Percentiles rank a stretch among this genome's conserved stretches.
These are phyloP conservation scores for Colletes gigas DNA, from an alignment of 1,140 invertebrate species.

Conservation along the genomic window DNA sequence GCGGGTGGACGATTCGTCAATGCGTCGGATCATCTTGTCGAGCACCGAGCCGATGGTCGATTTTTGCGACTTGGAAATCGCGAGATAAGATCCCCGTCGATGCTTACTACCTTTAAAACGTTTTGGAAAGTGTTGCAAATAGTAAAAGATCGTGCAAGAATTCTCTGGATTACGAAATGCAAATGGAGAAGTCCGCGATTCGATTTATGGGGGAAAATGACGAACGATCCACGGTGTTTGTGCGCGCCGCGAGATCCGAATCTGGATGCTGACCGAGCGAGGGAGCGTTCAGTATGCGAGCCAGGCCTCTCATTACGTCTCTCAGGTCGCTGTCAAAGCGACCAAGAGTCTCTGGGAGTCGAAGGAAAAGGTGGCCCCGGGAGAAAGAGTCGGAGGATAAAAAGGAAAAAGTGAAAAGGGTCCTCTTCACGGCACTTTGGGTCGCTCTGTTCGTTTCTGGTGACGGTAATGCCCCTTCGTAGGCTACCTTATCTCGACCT, in stretches of 20 bases:
- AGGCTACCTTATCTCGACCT: slow-evolving; percentile 61
- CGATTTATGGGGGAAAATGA: slow-evolving; percentile 54
- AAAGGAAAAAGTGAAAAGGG: slow-evolving; percentile 15
- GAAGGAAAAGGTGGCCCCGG: not conserved
- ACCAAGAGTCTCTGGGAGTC: not conserved
- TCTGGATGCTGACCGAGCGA: slow-evolving; percentile 41
- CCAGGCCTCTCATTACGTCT: slow-evolving; percentile 52
- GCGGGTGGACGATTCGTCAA: not conserved
- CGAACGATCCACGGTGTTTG: slow-evolving; percentile 50
- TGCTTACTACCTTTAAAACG: no score
- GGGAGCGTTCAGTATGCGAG: slow-evolving; percentile 54
- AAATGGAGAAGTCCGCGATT: not conserved
- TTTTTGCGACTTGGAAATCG: no score
- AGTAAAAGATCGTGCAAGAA: no score
- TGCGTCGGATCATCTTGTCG: no score
- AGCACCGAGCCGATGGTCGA: no score
- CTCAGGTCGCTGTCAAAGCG: slow-evolving; percentile 49
- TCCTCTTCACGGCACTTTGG: slow-evolving; percentile 15
- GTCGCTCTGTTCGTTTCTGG: slow-evolving; percentile 54
- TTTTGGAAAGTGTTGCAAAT: no score
- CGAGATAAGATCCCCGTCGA: no score
- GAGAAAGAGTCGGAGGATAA: not conserved
- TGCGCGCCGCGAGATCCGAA: slow-evolving; percentile 48
- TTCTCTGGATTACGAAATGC: no score
- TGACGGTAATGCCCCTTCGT: slow-evolving; percentile 63